These are phyloP conservation scores for Diabrotica balteata DNA, from an alignment of 2,888 invertebrate genomes.

Conservation along the genomic window DNA sequence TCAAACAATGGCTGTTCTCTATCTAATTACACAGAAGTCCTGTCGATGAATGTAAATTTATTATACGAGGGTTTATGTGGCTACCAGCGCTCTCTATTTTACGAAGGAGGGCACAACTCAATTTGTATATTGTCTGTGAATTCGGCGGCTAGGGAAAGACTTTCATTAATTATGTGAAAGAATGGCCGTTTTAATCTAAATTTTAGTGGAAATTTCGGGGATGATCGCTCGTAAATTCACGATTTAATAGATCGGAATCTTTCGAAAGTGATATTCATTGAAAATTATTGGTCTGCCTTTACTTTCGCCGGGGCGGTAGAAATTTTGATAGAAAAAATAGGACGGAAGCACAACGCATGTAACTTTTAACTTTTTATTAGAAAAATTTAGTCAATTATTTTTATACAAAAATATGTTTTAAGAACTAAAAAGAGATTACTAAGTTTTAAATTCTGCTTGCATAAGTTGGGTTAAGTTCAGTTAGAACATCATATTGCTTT, in stretches of 20 bases:
- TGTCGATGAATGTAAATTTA: slow-evolving; percentile 31
- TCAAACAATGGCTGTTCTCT: slow-evolving; percentile 29
- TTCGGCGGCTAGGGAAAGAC: slow-evolving; percentile 10
- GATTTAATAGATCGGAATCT: slow-evolving; percentile 4
- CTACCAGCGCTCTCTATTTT: slow-evolving; percentile 21
- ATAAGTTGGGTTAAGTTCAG: too few relatives aligned
- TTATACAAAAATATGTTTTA: too few relatives aligned
- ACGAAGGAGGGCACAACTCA: slow-evolving; percentile 17
- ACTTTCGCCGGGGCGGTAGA: too few relatives aligned
- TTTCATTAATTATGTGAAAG: slow-evolving; percentile 24
- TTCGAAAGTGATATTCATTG: slow-evolving; percentile 3
- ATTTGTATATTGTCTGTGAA: slow-evolving; percentile 23
- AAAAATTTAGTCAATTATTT: too few relatives aligned
- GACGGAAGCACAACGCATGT: too few relatives aligned
- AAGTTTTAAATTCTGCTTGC: too few relatives aligned
- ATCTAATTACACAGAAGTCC: slow-evolving; percentile 30
- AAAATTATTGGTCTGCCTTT: neutral
- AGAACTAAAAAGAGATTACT: too few relatives aligned
- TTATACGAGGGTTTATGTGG: slow-evolving; percentile 26
- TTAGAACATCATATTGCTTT: too few relatives aligned
- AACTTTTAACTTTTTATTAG: too few relatives aligned
- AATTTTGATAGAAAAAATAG: too few relatives aligned
- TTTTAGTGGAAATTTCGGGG: slow-evolving; percentile 11
- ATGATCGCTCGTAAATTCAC: slow-evolving; percentile 9
- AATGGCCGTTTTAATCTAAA: slow-evolving; percentile 20